Base-by-base conservation (phyloP, 2,113 vertebrate genomes). In the Gallinago jamesoni region DNA sequence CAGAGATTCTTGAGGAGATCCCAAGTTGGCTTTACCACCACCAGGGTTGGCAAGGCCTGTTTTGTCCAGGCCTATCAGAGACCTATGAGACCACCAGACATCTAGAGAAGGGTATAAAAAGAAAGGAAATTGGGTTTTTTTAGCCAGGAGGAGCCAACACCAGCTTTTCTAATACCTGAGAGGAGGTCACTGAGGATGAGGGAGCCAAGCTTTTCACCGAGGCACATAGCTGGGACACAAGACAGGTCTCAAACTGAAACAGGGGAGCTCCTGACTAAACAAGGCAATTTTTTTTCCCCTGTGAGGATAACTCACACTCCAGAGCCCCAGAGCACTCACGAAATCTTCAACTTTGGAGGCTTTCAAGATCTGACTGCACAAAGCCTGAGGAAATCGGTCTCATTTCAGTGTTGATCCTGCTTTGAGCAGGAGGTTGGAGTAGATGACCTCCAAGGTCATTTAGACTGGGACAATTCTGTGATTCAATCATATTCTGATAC, bases 31-130 rank as follows among this genome's bases (percentile, higher is more conserved):
- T 24, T 41, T 28, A 81, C 39, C 35, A 45, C 16, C 28, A 6
- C 12, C 2, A 1, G 0, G 1, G 33, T 8, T 25, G 30, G 68
- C 73, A 55, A 60, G 22, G 76, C 3, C 64, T 23, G 5, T 1
- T 31, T 18, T 23, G 9, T 12, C 30, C 73, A 11, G 39, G 39
- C 39, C 39, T 39, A 39, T 39, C 39, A 39, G 39, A 39, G 39
- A 39, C 39, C 39, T 8, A 19, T 5, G 9, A 2, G 30, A 28
- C 30, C n/a, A 37, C 15, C 3, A 37, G 35, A 43, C 11, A 3
- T 1, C 0, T 1, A 39, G 19, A n/a, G 39, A 82, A n/a, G 13
- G 66, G 67, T 27, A 35, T 11, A 45, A 30, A 37, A 45, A 28
- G 10, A 39, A 50, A 31, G 31, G 67, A 33, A 75, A 70, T 1